Percentiles rank a stretch among this genome's conserved stretches.
Evolutionary conservation across 35 echinoderm and acorn worm species (phyloP).

Genomic region (Apostichopus californicus): DNA sequence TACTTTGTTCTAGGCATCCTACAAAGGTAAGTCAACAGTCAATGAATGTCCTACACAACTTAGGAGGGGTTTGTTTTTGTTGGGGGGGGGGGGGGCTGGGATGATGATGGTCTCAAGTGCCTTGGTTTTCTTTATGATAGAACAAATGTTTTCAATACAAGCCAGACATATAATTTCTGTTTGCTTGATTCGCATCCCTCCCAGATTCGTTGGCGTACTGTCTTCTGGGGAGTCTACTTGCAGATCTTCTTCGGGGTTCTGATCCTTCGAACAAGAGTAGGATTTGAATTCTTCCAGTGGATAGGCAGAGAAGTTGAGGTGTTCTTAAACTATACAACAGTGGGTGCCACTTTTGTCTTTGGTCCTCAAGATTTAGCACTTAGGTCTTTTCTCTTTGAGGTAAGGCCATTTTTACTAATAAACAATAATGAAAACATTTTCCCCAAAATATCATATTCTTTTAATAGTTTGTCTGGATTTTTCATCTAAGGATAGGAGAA

Average conservation of each 20-base stretch:
- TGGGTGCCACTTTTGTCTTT: constrained; percentile 94
- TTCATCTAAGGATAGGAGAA: too few relatives aligned
- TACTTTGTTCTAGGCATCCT: background rate
- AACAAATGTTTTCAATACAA: background rate
- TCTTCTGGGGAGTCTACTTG: constrained; percentile 92
- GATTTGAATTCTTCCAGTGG: constrained; percentile 79
- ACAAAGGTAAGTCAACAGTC: too few relatives aligned
- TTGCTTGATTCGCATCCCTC: background rate
- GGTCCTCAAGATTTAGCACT: constrained; percentile 64
- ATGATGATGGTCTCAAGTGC: background rate
- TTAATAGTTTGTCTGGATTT: too few relatives aligned
- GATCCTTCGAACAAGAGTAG: constrained; percentile 79
- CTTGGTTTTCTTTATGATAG: background rate
- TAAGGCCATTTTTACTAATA: background rate
- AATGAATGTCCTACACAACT: too few relatives aligned
- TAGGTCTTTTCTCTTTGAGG: constrained; percentile 73
- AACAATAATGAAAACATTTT: background rate
- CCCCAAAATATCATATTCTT: too few relatives aligned
- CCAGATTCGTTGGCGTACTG: constrained; percentile 89
- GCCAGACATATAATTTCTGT: background rate
- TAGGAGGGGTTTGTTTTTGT: too few relatives aligned
- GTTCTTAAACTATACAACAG: constrained; percentile 86
- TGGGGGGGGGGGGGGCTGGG: too few relatives aligned
- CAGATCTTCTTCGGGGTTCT: constrained; percentile 89
- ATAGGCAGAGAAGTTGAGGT: constrained; percentile 74